These are phyloP conservation scores for Garra rufa DNA, from an alignment of 2,113 vertebrate genomes.

Conservation along the genomic window DNA sequence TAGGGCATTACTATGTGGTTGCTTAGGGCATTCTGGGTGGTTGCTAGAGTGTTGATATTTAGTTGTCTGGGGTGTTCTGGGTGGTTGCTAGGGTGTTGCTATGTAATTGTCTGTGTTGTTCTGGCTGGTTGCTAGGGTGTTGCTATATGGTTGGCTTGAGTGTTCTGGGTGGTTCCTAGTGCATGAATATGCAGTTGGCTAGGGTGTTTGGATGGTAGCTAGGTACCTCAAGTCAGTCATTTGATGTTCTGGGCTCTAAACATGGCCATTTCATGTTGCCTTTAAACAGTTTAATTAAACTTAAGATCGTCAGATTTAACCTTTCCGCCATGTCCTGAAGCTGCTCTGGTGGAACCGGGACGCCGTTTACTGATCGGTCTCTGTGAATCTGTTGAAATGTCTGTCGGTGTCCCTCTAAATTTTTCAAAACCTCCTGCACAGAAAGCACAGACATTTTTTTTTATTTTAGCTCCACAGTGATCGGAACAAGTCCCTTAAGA, in stretches of 20 bases:
- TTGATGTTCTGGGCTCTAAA: neutral
- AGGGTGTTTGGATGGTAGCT: neutral
- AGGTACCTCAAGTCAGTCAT: neutral
- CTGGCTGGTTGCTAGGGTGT: neutral
- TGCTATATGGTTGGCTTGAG: neutral
- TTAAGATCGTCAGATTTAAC: conserved; percentile 67
- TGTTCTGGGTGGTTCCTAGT: neutral
- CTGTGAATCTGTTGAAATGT: conserved; percentile 95
- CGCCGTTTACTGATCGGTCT: conserved; percentile 91
- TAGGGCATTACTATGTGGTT: neutral
- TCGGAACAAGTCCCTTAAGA: neutral
- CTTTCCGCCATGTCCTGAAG: conserved; percentile 96
- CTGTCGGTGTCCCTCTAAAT: conserved; percentile 88
- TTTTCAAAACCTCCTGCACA: conserved; percentile 91
- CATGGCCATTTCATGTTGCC: neutral
- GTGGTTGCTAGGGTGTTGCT: neutral
- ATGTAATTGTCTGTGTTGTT: neutral
- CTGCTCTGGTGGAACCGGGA: conserved; percentile 92
- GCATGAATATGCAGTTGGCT: too few relatives aligned
- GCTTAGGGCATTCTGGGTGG: too few relatives aligned
- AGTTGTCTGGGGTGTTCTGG: neutral
- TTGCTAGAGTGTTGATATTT: neutral
- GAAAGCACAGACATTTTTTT: conserved; percentile 45
- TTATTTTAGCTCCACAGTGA: neutral
- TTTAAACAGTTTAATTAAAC: neutral